phyloP scores from a whole-genome alignment of 2,888 invertebrate species.

The Melanargia galathea region DNA sequence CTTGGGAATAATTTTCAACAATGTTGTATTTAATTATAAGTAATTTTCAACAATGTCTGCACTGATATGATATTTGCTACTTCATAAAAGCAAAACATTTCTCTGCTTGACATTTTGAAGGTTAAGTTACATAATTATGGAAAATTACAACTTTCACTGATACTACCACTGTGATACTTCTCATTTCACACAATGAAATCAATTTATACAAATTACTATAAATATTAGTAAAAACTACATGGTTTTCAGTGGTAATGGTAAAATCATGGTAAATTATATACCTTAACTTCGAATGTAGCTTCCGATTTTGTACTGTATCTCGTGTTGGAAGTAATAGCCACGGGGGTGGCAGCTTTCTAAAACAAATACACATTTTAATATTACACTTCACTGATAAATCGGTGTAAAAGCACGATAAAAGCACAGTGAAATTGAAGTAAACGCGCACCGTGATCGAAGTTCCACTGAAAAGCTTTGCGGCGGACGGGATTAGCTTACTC shows the following conservation, averaged over 20 bases:
- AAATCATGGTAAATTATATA: conserved; percentile 47
- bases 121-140: conserved; percentile 75
- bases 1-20: neutral
- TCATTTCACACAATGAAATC: neutral
- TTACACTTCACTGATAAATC: conserved; percentile 2
- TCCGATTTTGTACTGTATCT: conserved; percentile 83
- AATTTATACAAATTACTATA: conserved; percentile 4
- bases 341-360: conserved; percentile 69
- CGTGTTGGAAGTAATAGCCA: conserved; percentile 64
- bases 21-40: no score
- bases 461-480: conserved; percentile 63
- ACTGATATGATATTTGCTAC: no score
- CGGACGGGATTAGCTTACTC: conserved; percentile 71
- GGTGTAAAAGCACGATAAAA: neutral
- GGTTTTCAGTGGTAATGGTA: neutral
- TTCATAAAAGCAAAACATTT: conserved; percentile 42
- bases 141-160: conserved; percentile 21
- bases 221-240: neutral
- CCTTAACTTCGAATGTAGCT: conserved; percentile 84
- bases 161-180: neutral
- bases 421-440: neutral
- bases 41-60: no score
- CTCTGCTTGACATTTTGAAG: conserved; percentile 70
- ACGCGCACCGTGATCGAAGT: conserved; percentile 61
- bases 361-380: conserved; percentile 43